phyloP scores from a whole-genome alignment of 1,140 invertebrate species.

The Bombus huntii region DNA sequence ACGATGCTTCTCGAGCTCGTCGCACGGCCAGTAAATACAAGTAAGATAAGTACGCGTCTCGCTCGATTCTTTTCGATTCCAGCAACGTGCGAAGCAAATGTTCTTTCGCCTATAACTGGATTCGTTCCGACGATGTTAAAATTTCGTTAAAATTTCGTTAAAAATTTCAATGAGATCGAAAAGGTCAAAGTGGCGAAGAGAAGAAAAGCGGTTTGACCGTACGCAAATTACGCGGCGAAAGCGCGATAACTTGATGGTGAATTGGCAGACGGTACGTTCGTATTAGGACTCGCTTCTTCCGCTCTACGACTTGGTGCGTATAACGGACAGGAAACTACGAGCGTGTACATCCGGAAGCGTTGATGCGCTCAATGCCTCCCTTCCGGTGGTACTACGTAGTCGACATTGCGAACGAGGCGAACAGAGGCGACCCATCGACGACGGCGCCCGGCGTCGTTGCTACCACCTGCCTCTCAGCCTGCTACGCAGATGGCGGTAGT shows the following conservation, averaged over 20 bases:
- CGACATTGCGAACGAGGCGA: neutral
- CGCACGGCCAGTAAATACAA: too few relatives aligned
- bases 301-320: conserved; percentile 48
- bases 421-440: neutral
- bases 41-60: too few relatives aligned
- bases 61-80: neutral
- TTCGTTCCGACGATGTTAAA: neutral
- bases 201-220: too few relatives aligned
- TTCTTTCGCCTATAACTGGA: too few relatives aligned
- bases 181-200: neutral
- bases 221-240: neutral
- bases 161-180: neutral
- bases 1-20: too few relatives aligned
- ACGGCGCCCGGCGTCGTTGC: conserved; percentile 14
- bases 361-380: conserved; percentile 67
- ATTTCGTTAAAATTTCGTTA: neutral
- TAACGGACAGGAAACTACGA: conserved; percentile 66
- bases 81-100: too few relatives aligned
- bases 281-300: conserved; percentile 53
- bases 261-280: neutral
- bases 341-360: conserved; percentile 64
- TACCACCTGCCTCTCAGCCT: neutral
- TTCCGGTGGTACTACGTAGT: conserved; percentile 49
- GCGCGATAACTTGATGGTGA: neutral
- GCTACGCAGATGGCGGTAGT: conserved; percentile 44